Evolutionary conservation across 2,888 invertebrate genomes (phyloP).

Genomic region (Boloria euphrosyne): DNA sequence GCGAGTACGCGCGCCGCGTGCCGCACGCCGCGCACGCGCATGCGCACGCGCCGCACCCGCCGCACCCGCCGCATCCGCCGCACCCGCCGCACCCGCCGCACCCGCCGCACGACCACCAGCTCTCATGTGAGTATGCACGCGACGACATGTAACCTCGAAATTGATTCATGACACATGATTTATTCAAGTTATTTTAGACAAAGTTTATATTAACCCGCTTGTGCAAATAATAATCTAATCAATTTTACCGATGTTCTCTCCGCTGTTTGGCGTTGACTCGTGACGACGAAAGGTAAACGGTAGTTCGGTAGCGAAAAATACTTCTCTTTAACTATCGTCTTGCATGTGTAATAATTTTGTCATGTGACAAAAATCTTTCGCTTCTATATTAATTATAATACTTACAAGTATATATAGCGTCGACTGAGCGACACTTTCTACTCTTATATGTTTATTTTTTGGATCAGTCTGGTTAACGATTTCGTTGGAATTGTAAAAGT

Average conservation of each 20-base stretch:
- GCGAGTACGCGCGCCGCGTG: conserved; percentile 69
- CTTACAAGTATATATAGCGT: conserved; percentile 30
- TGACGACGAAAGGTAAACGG: conserved; percentile 30
- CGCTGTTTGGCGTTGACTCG: conserved; percentile 18
- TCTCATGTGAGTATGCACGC: conserved; percentile 66
- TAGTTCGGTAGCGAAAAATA: conserved; percentile 28
- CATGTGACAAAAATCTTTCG: conserved; percentile 35
- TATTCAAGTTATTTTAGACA: neutral
- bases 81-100: conserved; percentile 50
- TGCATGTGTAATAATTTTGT: conserved; percentile 40
- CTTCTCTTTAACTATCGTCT: conserved; percentile 32
- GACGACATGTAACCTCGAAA: conserved; percentile 12
- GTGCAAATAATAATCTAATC: conserved; percentile 16
- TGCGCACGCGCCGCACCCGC: conserved; percentile 42
- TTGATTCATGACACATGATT: neutral
- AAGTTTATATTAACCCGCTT: conserved; percentile 1
- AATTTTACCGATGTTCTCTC: conserved; percentile 14
- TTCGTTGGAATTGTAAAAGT: neutral
- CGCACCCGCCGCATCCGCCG: conserved; percentile 46
- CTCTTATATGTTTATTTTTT: conserved; percentile 31
- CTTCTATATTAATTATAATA: conserved; percentile 33
- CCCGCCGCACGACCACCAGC: conserved; percentile 56
- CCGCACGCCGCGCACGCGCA: conserved; percentile 55
- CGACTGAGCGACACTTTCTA: conserved; percentile 17
- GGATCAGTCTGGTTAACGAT: conserved; percentile 38